Percentiles rank a stretch among this genome's conserved stretches.
These are phyloP conservation scores for Caenorhabditis sp. DNA, from an alignment of 2,888 invertebrate species.

Conservation along the genomic window DNA sequence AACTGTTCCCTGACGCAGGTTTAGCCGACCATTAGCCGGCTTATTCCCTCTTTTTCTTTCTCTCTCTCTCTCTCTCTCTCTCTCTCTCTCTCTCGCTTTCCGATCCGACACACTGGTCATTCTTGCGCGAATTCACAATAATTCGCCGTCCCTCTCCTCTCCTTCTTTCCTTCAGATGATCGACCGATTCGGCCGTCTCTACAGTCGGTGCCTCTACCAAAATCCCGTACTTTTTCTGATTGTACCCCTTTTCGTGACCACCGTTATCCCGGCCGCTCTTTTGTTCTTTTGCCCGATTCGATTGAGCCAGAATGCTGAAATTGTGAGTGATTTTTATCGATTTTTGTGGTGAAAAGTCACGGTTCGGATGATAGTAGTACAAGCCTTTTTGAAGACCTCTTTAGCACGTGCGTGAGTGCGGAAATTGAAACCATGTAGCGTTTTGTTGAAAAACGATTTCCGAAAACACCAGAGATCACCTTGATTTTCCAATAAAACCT, in stretches of 20 bases:
- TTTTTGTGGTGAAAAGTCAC: neutral
- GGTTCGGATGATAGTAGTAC: too few species aligned
- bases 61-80: neutral
- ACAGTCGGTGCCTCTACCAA: conserved; percentile 52
- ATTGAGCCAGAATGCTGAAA: conserved; percentile 75
- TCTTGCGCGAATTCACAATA: neutral
- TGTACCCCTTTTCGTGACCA: conserved; percentile 61
- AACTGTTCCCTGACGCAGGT: conserved; percentile 13
- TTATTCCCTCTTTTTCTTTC: conserved; percentile 30
- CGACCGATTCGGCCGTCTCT: conserved; percentile 50
- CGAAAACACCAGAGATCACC: too few species aligned
- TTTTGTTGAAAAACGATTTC: too few species aligned
- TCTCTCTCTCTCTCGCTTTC: neutral
- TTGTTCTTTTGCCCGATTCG: conserved; percentile 60
- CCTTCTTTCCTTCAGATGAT: conserved; percentile 37
- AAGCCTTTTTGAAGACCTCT: too few species aligned
- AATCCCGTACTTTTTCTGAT: conserved; percentile 57
- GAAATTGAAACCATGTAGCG: too few species aligned
- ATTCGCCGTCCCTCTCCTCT: neutral
- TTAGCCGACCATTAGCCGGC: conserved; percentile 51
- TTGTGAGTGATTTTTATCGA: conserved; percentile 64
- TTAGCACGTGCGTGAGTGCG: too few species aligned
- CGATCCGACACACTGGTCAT: neutral
- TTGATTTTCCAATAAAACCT: too few species aligned
- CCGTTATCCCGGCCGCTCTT: conserved; percentile 58